phyloP scores from a whole-genome alignment of 2,888 invertebrate genomes.

The Meiosimyza platycephala region DNA sequence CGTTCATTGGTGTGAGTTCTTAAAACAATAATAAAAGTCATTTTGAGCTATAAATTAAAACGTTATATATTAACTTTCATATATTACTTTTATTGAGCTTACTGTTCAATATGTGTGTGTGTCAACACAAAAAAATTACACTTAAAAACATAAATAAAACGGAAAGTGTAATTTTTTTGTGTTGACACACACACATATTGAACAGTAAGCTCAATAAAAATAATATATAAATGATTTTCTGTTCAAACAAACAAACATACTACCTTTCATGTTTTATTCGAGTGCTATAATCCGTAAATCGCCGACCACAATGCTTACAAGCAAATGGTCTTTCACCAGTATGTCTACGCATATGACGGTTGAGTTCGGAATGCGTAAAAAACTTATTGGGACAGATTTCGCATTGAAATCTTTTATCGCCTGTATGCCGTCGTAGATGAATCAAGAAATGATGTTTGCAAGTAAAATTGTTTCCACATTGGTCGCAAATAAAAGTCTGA shows the following conservation, averaged over 20 bases:
- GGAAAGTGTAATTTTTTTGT: no score
- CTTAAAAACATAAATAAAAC: no score
- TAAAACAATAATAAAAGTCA: neutral
- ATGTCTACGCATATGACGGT: constrained; percentile 58
- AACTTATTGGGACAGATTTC: constrained; percentile 58
- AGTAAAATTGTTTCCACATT: constrained; percentile 57
- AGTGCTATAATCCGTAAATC: constrained; percentile 58
- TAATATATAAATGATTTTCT: no score
- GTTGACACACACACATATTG: no score
- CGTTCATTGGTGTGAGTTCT: constrained; percentile 60
- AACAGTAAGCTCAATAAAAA: no score
- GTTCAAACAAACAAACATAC: no score
- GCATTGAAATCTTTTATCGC: constrained; percentile 60
- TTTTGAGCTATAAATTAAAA: neutral
- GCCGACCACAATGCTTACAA: constrained; percentile 56
- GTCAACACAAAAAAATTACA: no score
- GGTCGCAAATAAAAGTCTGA: constrained; percentile 55
- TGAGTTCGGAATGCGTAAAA: constrained; percentile 57
- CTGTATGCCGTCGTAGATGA: constrained; percentile 59
- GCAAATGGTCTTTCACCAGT: constrained; percentile 58
- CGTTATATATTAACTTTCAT: no score
- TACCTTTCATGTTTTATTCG: constrained; percentile 55
- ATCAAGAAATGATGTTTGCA: constrained; percentile 57
- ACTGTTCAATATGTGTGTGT: no score
- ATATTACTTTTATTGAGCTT: no score